Conservation (phyloP, 2,797 vertebrate species). For the Mus caroli region DNA sequence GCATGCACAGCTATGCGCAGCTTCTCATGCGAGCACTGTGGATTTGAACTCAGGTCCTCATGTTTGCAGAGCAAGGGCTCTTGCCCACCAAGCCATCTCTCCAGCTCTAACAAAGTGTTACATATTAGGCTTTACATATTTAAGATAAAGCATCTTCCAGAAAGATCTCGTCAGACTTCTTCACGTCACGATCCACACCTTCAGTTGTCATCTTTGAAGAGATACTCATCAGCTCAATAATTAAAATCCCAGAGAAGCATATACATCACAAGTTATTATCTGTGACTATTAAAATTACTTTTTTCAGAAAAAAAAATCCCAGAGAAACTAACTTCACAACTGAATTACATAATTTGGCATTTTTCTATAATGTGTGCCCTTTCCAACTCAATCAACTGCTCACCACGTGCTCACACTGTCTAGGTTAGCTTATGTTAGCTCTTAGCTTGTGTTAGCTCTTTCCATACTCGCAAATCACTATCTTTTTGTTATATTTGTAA, state of each 20-base stretch:
- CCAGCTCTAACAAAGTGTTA: neutral
- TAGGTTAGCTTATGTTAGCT: neutral
- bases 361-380: constrained; percentile 28
- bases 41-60: neutral
- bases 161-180: neutral
- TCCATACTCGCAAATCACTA: constrained; percentile 1
- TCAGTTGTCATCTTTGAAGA: neutral
- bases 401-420: neutral
- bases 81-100: neutral
- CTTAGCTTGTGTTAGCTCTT: neutral
- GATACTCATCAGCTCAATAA: neutral
- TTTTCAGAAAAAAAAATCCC: no score
- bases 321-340: constrained; percentile 30
- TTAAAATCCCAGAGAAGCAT: neutral
- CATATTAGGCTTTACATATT: neutral
- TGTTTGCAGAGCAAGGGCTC: neutral
- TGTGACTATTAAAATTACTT: no score
- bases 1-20: neutral
- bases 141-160: neutral
- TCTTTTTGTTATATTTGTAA: constrained; percentile 27
- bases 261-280: no score
- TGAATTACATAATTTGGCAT: constrained; percentile 27
- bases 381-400: constrained; percentile 16
- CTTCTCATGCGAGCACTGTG: neutral
- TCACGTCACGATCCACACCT: neutral